Percentiles rank a stretch among this genome's conserved stretches.
Conservation (phyloP, 2,797 vertebrate genomes). For the Aulostomus chinensis region DNA sequence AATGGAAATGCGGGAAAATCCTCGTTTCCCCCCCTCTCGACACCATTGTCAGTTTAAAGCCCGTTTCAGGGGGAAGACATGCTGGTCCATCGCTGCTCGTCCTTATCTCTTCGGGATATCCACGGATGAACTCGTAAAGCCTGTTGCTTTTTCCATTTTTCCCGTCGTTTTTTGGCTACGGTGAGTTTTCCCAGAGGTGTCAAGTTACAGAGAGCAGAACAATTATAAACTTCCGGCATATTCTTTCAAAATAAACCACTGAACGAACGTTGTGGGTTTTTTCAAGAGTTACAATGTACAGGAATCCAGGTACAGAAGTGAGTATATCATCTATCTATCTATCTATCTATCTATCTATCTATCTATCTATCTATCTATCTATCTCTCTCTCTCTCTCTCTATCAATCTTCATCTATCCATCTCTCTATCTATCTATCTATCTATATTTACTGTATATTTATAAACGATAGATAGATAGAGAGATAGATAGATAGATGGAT, state of each 20-base stretch:
- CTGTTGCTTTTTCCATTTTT: slow-evolving; percentile 71
- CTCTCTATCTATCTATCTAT: no score
- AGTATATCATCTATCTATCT: no score
- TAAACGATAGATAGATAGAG: no score
- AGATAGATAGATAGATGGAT: no score
- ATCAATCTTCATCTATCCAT: no score
- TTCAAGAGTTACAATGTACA: no score
- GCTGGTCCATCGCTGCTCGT: slow-evolving; percentile 15
- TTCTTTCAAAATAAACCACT: slow-evolving; percentile 29
- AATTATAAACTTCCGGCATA: neutral
- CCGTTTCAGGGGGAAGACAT: neutral
- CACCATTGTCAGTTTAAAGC: slow-evolving; percentile 56
- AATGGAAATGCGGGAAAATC: slow-evolving; percentile 67
- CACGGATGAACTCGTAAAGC: slow-evolving; percentile 38
- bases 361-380: no score
- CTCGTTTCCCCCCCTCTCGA: slow-evolving; percentile 46
- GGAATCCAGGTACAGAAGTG: no score
- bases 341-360: no score
- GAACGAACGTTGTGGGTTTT: neutral
- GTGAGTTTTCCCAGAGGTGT: slow-evolving; percentile 48
- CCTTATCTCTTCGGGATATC: slow-evolving; percentile 47
- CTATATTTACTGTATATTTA: no score
- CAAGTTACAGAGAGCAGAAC: fast-evolving
- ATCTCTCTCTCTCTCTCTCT: no score
- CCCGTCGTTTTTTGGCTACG: slow-evolving; percentile 72